Evolutionary conservation across 2,888 invertebrate genomes (phyloP).

Genomic region (Diloba caeruleocephala): DNA sequence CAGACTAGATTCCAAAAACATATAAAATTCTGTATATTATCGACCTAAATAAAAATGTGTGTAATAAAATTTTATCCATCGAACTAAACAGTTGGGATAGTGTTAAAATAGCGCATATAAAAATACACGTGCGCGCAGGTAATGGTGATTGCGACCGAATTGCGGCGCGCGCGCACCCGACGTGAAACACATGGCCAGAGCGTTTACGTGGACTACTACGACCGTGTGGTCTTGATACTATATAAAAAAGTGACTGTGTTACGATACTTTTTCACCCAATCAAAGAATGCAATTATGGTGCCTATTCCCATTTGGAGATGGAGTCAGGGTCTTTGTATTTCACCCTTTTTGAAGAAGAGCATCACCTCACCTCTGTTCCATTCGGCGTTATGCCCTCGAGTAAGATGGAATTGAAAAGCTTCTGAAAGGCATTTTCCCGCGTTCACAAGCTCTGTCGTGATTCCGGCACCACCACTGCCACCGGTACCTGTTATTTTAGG

Average conservation of each 20-base stretch:
- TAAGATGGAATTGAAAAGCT: no score
- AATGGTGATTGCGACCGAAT: constrained; percentile 80
- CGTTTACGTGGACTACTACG: constrained; percentile 58
- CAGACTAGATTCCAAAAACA: constrained; percentile 41
- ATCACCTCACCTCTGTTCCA: no score
- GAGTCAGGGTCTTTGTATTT: no score
- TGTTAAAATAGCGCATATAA: constrained; percentile 74
- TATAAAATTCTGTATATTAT: constrained; percentile 41
- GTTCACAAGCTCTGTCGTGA: no score
- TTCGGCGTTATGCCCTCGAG: no score
- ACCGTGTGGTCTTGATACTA: constrained; percentile 59
- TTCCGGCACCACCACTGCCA: no score
- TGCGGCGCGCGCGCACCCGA: constrained; percentile 77
- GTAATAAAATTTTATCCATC: constrained; percentile 66
- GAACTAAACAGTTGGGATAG: constrained; percentile 54
- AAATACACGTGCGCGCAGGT: constrained; percentile 80
- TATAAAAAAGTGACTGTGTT: neutral
- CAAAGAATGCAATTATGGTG: no score
- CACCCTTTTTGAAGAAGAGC: no score
- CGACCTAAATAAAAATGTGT: constrained; percentile 50
- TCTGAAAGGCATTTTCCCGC: no score
- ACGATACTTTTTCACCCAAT: neutral
- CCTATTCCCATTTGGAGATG: no score
- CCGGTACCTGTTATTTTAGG: no score
- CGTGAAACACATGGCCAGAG: constrained; percentile 79